Base-by-base conservation (phyloP, 1,140 invertebrate genomes). In the Anadara kagoshimensis region DNA sequence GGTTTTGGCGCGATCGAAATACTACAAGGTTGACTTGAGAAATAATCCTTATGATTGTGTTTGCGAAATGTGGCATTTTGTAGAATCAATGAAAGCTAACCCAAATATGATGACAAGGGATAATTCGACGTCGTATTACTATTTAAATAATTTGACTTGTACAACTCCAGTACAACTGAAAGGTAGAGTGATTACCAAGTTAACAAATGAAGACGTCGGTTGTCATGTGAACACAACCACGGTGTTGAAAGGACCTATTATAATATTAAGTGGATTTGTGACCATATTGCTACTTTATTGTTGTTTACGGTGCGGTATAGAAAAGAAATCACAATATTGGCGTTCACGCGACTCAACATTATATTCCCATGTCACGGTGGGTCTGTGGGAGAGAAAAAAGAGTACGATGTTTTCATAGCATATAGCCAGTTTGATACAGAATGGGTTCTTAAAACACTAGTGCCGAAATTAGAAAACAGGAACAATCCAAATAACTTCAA, bases 401-500 rank as follows among this genome's bases (percentile, higher is more conserved):
- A 24, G 0, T 84, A 78, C 51, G 84, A 85, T 56, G 82, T 81
- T 4, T 85, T 85, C 61, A 78, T 85, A 43, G 73, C 81, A 2
- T 84, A 84, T 67, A 83, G 78, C 36, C 73, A 80, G 14, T 18
- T 70, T 11, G 83, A 84, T 61, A 70, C 54, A 2, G 57, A 51
- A 0, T 85, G 84, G 84, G 81, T 84, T 26, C 41, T 81, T 11
- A 47, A 75, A 11, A 75, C 76, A n/a, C 64, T 83, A 5, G 20
- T 78, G 10, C 69, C 65, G 22, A 69, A 63, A 29, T 57, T 85
- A 14, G 84, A 83, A 58, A 22, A 24, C 16, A 54, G 63, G 54
- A 56, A 54, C 18, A 63, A 65, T 29, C 51, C 44, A 7, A 58
- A 63, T 29, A 43, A 69, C 5, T 79, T 81, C 67, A 78, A 73